Base-by-base conservation (phyloP, 2,888 invertebrate genomes). In the Cheilosia urbana region DNA sequence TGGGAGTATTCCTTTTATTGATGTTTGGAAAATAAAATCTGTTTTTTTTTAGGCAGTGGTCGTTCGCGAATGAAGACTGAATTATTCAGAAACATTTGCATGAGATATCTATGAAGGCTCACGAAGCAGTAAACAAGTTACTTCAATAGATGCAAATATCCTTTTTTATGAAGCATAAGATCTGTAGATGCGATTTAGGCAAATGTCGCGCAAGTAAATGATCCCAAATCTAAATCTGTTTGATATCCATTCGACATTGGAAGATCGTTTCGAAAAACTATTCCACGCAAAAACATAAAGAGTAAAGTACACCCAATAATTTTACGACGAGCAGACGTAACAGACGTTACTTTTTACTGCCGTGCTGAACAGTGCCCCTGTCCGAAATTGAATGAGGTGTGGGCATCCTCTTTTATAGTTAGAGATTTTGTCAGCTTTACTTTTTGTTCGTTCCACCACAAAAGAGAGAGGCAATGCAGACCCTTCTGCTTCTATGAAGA, bases 161-260 rank as follows among this genome's bases (percentile, higher is more conserved):
- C 47, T 47, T 19, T 75, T 75, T 75, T 65, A 75, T 63, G 47
- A 55, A 19, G 37, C 57, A 73, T 73, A 75, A 75, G 65, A 57
- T n/a, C 49, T 37, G 47, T 24, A 57, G 65, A 65, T 65, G 53
- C 34, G 53, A 21, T 72, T 19, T 19, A 11, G 53, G 49, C 49
- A 58, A 58, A 71, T 58, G 17, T 60, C 49, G 4, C 2, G 27
- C 37, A 49, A 60, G 37, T 71, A 49, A 58, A 53, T 72, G 60
- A 21, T 72, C 51, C 17, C 34, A 21, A 51, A 62, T 27, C 7
- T 27, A 27, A 34, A 53, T 42, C n/a, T 17, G 19, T 45, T 55
- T 34, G 45, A 73, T 45, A 37, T 63, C 37, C 47, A 24, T 45
- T 51, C 13, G 19, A 7, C 42, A 42, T 51, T 11, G 13, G 17